Conservation (phyloP, 1,140 invertebrate genomes). For the Achroia grisella region DNA sequence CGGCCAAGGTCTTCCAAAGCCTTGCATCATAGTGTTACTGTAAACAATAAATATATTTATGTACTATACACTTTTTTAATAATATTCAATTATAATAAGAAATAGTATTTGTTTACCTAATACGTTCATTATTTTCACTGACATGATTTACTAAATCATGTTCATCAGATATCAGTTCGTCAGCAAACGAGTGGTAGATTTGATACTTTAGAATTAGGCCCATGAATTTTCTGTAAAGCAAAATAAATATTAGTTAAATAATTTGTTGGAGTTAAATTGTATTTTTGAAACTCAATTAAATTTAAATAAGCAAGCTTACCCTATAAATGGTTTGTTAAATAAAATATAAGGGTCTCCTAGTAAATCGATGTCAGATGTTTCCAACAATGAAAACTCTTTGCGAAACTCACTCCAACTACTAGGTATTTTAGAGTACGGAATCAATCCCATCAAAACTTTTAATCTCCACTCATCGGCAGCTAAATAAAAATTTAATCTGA, state of each 20-base stretch:
- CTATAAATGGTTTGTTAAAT: constrained; percentile 75
- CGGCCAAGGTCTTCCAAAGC: constrained; percentile 40
- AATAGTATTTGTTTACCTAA: constrained; percentile 28
- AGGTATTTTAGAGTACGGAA: constrained; percentile 50
- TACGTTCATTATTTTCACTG: constrained; percentile 41
- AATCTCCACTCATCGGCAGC: constrained; percentile 76
- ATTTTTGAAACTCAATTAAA: not conserved
- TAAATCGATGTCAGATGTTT: constrained; percentile 63
- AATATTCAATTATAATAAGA: too few species aligned
- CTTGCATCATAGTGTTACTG: constrained; percentile 58
- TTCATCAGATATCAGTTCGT: constrained; percentile 56
- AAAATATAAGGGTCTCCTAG: constrained; percentile 73
- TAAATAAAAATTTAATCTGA: constrained; percentile 75
- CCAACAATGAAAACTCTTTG: constrained; percentile 58
- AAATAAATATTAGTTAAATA: not conserved
- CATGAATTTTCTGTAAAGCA: constrained; percentile 56
- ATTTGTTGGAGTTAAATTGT: not conserved
- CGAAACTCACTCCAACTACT: constrained; percentile 71
- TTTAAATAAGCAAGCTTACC: constrained; percentile 46
- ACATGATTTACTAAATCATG: constrained; percentile 49
- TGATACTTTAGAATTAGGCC: constrained; percentile 60
- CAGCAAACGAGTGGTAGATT: constrained; percentile 63
- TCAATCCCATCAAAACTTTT: constrained; percentile 65
- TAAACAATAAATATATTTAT: constrained; percentile 13
- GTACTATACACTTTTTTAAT: constrained; percentile 12